A percentile compares a stretch with the other conserved stretches of the same genome.
Conservation (phyloP, 2,113 vertebrate genomes). For the Vulpes ferrilata region DNA sequence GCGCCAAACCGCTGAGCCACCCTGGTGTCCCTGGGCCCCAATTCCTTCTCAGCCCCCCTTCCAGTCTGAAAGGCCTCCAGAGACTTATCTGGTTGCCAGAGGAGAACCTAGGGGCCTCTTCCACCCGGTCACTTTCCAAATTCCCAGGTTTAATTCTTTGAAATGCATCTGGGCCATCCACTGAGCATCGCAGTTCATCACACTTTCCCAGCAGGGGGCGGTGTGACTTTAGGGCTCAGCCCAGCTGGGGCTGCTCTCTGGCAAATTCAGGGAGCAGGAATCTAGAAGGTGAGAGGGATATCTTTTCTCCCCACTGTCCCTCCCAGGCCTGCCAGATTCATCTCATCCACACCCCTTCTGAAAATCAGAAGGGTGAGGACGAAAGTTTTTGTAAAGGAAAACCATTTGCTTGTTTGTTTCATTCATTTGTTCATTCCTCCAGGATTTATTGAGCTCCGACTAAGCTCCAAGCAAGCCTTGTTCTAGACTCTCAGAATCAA, state of each 20-base stretch:
- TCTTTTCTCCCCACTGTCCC: slow-evolving; percentile 37
- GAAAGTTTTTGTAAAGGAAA: slow-evolving; percentile 6
- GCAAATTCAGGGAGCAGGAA: neutral
- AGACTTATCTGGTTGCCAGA: neutral
- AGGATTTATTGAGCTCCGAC: neutral
- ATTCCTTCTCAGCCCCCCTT: neutral
- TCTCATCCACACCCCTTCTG: neutral
- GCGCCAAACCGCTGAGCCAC: no score
- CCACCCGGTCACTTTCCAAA: neutral
- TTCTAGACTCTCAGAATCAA: neutral
- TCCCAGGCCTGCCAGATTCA: neutral
- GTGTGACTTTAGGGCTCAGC: slow-evolving; percentile 34
- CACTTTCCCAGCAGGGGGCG: slow-evolving; percentile 50
- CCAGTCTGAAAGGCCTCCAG: neutral
- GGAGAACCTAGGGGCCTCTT: neutral
- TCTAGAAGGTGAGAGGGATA: neutral
- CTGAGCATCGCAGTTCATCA: neutral
- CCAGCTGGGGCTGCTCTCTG: neutral
- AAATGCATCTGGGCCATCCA: neutral
- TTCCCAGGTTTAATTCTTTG: neutral
- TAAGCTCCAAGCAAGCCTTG: neutral
- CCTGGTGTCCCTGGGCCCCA: neutral
- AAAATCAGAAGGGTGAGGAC: neutral
- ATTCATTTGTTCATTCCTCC: neutral
- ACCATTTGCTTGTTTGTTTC: neutral